These are phyloP conservation scores for Argyresthia albistria DNA, from an alignment of 2,888 invertebrate species.

Conservation along the genomic window DNA sequence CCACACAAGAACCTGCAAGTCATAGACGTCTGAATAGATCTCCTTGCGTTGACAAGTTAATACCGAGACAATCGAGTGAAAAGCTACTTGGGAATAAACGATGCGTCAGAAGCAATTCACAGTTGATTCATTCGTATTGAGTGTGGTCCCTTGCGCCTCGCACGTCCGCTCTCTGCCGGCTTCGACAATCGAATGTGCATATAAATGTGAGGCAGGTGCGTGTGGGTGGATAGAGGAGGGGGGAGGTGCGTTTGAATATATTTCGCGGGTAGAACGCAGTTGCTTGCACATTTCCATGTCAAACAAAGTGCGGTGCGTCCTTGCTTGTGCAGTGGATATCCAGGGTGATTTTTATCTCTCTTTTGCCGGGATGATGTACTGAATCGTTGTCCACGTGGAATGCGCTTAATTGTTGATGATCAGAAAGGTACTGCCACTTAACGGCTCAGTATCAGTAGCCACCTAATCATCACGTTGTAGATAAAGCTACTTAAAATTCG, in stretches of 20 bases:
- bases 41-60: constrained; percentile 40
- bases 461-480: background rate
- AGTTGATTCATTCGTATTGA: constrained; percentile 16
- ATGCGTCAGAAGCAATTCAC: constrained; percentile 2
- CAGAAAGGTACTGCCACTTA: background rate
- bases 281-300: constrained; percentile 59
- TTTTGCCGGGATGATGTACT: background rate
- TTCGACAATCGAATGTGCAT: constrained; percentile 54
- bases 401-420: background rate
- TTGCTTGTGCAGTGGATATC: constrained; percentile 15
- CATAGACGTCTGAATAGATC: constrained; percentile 17
- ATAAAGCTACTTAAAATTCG: background rate
- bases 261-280: constrained; percentile 24
- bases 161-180: constrained; percentile 25
- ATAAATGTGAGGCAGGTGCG: constrained; percentile 43
- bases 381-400: background rate
- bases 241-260: constrained; percentile 33
- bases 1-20: constrained; percentile 32
- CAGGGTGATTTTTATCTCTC: constrained; percentile 44
- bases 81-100: constrained; percentile 2
- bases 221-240: constrained; percentile 17
- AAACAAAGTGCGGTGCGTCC: constrained; percentile 34
- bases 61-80: constrained; percentile 24
- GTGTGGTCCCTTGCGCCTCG: constrained; percentile 13
- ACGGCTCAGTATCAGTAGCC: background rate